Evolutionary conservation across 1,140 invertebrate species (phyloP), one percentile per base, ranked within the genome.

Genomic region (Samia ricini): DNA sequence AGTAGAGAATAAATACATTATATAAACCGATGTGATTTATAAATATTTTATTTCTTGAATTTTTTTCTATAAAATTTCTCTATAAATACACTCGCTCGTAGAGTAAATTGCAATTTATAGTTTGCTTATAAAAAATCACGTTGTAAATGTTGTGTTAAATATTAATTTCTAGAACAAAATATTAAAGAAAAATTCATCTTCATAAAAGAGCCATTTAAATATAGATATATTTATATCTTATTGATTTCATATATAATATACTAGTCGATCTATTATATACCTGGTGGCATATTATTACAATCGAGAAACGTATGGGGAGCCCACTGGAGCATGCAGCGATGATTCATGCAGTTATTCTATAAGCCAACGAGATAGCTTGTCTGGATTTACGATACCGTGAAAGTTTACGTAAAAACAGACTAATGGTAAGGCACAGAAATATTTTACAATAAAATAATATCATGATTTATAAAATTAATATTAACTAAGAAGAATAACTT

Each of bases 311-410:
- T 83, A 76, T 81, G 79, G 81, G 81, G 80, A 65, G 70, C 15
- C 59, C 83, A 79, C 69, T 66, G 76, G 64, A 76, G 75, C 80
- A 72, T 83, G 70, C 60, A 48, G 65, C 74, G 56, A 74, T 87
- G 82, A 84, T 74, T 85, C 82, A 84, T 78, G 77, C 79, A 76
- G 71, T 83, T 83, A 87, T 87, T 85, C 76, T 85, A 87, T 87
- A 85, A 85, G 69, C 75, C 71, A 76, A 69, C 50, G 66, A 63
- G 36, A 66, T 62, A 66, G 69, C 71, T 76, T 76, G 74, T 73
- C 70, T 76, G 68, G 72, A 71, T 73, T 79, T 82, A 76, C 73
- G 71, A 64, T 62, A 79, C 79, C 74, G 74, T 84, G 75, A 79
- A 76, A 78, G 72, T 54, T 26, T 50, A 2, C 24, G 56, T 57